These are phyloP conservation scores for Cebus imitator DNA, from an alignment of 2,113 vertebrate genomes.

Conservation along the genomic window DNA sequence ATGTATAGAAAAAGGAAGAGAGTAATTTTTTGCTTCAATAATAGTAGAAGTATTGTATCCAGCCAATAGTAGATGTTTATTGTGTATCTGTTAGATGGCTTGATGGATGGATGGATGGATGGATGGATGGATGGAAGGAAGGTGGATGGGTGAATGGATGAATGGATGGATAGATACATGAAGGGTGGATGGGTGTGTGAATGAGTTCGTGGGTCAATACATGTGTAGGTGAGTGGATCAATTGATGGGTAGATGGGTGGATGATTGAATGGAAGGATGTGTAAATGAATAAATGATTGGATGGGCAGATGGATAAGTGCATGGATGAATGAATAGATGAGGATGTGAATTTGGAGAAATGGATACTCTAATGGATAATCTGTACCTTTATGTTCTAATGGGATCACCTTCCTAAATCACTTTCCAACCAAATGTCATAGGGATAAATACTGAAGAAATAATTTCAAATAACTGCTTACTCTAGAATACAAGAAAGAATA, in stretches of 20 bases:
- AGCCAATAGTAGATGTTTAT: neutral
- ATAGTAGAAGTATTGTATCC: neutral
- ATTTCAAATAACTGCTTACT: constrained; percentile 23
- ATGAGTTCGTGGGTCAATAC: no score
- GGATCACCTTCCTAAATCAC: neutral
- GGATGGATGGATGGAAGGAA: neutral
- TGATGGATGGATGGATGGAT: neutral
- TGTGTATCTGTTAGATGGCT: neutral
- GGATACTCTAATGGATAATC: neutral
- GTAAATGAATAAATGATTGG: neutral
- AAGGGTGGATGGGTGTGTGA: neutral
- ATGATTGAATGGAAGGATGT: neutral
- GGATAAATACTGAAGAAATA: neutral
- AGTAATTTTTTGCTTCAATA: neutral
- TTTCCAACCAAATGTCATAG: neutral
- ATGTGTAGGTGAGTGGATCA: no score
- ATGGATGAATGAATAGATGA: no score
- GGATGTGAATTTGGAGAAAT: neutral
- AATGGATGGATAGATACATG: no score
- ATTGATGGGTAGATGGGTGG: neutral
- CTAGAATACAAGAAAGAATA: neutral
- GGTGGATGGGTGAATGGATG: no score
- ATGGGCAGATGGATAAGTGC: neutral
- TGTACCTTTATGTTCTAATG: neutral
- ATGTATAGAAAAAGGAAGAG: neutral